phyloP scores from a whole-genome alignment of 2,113 vertebrate species.

The Hemiscyllium ocellatum region DNA sequence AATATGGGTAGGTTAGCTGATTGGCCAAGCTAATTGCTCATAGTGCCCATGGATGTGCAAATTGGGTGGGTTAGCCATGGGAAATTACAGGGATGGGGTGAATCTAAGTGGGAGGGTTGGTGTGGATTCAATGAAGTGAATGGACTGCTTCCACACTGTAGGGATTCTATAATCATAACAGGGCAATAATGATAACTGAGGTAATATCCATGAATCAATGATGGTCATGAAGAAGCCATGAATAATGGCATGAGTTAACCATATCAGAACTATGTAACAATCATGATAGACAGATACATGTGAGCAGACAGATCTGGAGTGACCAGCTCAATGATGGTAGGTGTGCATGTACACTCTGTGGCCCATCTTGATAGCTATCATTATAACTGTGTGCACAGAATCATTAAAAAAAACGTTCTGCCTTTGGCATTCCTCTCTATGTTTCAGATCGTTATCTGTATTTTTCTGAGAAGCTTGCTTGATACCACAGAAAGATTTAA shows the following conservation, averaged over 20 bases:
- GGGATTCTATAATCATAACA: too few species aligned
- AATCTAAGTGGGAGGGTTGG: too few species aligned
- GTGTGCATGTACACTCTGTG: background rate
- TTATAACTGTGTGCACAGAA: background rate
- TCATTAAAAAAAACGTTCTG: background rate
- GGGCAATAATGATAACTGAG: background rate
- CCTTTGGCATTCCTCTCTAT: slow-evolving; percentile 73
- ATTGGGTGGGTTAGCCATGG: too few species aligned
- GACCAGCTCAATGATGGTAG: background rate
- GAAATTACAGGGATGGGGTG: too few species aligned
- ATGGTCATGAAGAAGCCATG: background rate
- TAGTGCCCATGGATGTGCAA: too few species aligned
- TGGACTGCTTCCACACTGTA: too few species aligned
- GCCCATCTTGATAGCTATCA: background rate
- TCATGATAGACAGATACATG: background rate
- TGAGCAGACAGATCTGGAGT: background rate
- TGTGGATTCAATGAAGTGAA: too few species aligned
- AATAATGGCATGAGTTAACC: background rate
- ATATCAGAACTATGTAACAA: background rate
- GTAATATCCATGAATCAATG: background rate
- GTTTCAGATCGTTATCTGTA: slow-evolving; percentile 95
- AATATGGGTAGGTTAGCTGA: too few species aligned
- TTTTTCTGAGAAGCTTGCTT: slow-evolving; percentile 99
- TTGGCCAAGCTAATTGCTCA: too few species aligned
- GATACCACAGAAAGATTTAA: slow-evolving; percentile 98